Base-by-base conservation (phyloP, 2,888 invertebrate genomes). In the Andrena trimmerana region DNA sequence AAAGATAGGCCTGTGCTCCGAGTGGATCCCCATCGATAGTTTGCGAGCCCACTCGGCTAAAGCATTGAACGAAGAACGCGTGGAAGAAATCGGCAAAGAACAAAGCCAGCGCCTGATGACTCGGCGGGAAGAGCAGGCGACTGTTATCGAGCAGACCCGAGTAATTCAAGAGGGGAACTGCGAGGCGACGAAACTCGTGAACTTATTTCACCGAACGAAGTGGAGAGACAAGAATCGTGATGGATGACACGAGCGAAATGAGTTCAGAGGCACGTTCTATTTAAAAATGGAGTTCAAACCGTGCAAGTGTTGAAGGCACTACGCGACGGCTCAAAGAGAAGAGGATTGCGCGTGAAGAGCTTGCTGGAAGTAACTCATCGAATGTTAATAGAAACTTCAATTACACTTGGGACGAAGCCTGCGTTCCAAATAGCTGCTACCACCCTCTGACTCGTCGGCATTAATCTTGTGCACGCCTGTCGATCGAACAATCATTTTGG, bases 1-100 rank as follows among this genome's bases (percentile, higher is more conserved):
- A 52, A 42, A 71, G 48, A 71, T 71, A 79, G 80, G 67, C 63
- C 48, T 79, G 79, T 72, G 80, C 42, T 68, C 27, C 54, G 66
- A 62, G 62, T 48, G 62, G 16, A 62, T 48, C 52, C 66, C 54
- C 27, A 29, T 10, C 54, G 62, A 67, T 48, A 50, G 16, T 31
- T 7, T 8, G 60, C 62, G 66, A 27, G 20, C 36, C 36, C 24
- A 16, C 24, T 4, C 36, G n/a, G 59, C 27, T 42, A 13, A 70
- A 63, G 36, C 27, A 20, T 33, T 67, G 29, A 62, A 36, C 8
- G 3, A 52, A 59, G 59, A 60, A 0, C 6, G 2, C 33, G 6
- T 27, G 48, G 66, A 79, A 66, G 54, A 71, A 71, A 2, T 72
- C 24, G n/a, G 48, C 10, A 33, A 31, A 54, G 10, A 31, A 24